Base-by-base conservation (phyloP, 2,888 invertebrate species). In the Diplolepis rosae region DNA sequence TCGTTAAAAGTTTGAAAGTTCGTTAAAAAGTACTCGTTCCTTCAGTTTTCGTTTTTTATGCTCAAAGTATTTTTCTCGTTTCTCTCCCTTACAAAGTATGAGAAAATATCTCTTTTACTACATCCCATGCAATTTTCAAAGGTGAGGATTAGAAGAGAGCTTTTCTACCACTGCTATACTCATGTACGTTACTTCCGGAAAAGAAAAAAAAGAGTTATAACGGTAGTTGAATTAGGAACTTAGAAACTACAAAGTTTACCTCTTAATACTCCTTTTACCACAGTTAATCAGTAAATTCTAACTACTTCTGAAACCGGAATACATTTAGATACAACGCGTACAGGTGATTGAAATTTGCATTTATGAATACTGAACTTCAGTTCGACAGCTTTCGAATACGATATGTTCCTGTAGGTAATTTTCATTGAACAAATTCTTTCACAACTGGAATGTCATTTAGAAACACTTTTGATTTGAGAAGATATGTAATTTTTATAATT, bases 1-100 rank as follows among this genome's bases (percentile, higher is more conserved):
- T 74, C 70, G 69, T 72, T 74, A 74, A 69, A 74, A 74, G 68
- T 74, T 72, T 54, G 32, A 39, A 54, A 68, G 67, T 66, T 51
- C 54, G 50, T 39, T 69, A 65, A 56, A 66, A 72, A 72, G 56
- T 68, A 50, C 35, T 24, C 4, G n/a, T n/a, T n/a, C 11, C 22
- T 15, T 11, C 18, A 22, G 15, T 11, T 54, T 4, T 54, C n/a
- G 27, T 35, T 61, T 61, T 27, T 61, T 27, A 13, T 39, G 15
- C 39, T 61, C 22, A 11, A 27, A 22, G 39, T 42, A 42, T 66
- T 52, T 48, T 18, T 18, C 56, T 39, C 48, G 51, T 42, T 56
- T 72, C 66, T 72, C 56, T 15, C 50, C 71, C 68, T 74, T 54
- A 66, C 48, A 66, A 69, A 74, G 32, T 69, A 69, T 45, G 24